Percentiles rank a stretch among this genome's conserved stretches.
Evolutionary conservation across 2,113 vertebrate species (phyloP).

Genomic region (Megaceryle torquata): DNA sequence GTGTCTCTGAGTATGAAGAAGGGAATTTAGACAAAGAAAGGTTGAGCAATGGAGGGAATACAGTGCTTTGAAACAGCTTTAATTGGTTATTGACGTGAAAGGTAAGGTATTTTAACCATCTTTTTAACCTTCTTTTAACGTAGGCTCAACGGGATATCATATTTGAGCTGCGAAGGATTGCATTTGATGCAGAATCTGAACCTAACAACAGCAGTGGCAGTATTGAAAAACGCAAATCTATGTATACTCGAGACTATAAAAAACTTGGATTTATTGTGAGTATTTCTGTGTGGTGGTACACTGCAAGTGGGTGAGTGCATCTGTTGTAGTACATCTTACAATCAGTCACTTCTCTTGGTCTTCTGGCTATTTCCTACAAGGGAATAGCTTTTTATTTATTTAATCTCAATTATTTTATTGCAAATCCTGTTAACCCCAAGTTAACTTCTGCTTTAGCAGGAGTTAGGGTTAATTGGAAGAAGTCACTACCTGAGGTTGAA

Average conservation of each 20-base stretch:
- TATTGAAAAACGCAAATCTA: constrained; percentile 97
- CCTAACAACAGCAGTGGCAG: constrained; percentile 91
- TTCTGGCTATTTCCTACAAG: not conserved
- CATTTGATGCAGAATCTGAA: constrained; percentile 93
- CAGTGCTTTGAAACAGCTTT: not conserved
- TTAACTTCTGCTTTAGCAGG: not conserved
- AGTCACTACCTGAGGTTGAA: not conserved
- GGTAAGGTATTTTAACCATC: not conserved
- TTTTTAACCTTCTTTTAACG: not conserved
- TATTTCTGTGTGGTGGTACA: not conserved
- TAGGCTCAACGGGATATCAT: constrained; percentile 98
- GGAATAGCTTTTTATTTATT: not conserved
- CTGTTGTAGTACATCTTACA: not conserved
- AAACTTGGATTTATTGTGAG: constrained; percentile 98
- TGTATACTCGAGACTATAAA: constrained; percentile 99
- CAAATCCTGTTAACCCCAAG: not conserved
- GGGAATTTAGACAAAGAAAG: not conserved
- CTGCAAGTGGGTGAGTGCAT: not conserved
- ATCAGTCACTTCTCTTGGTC: not conserved
- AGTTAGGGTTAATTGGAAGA: not conserved
- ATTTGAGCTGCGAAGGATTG: constrained; percentile 95
- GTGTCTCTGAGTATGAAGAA: not conserved
- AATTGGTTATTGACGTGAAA: not conserved
- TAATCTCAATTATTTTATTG: too few relatives aligned
- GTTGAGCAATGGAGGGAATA: not conserved